Conservation (phyloP, 1,140 invertebrate genomes). For the Tetragnatha versicolor region DNA sequence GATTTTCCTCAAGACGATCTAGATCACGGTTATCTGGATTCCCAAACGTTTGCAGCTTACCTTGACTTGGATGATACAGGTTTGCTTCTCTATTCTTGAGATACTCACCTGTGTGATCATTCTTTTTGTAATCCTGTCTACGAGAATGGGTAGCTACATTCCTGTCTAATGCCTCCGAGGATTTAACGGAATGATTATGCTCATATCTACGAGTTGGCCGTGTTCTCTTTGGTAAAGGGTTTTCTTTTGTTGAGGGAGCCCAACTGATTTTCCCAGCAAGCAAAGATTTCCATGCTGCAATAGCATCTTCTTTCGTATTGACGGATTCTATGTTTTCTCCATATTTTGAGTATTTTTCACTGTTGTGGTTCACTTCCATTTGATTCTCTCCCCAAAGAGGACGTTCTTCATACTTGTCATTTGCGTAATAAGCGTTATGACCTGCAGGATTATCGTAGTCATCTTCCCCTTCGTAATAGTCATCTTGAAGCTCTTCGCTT, state of each 20-base stretch:
- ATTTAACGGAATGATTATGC: background rate
- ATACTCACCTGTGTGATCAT: no score
- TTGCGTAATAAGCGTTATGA: background rate
- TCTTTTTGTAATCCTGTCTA: no score
- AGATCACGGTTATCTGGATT: no score
- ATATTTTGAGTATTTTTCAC: background rate
- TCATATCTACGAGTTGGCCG: background rate
- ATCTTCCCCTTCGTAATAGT: constrained; percentile 23
- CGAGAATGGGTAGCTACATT: background rate
- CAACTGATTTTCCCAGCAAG: background rate
- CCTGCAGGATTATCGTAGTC: background rate
- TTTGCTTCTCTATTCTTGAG: no score
- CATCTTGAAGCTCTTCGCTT: background rate
- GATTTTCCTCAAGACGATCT: no score
- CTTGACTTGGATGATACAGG: no score
- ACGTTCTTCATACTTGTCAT: constrained; percentile 21
- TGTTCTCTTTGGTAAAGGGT: background rate
- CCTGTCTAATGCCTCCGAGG: background rate
- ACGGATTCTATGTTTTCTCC: background rate
- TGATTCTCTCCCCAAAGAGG: constrained; percentile 27
- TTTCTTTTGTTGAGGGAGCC: background rate
- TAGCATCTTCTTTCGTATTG: constrained; percentile 43
- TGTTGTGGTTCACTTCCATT: constrained; percentile 10
- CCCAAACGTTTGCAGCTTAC: no score
- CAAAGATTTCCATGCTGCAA: constrained; percentile 39